These are phyloP conservation scores for Aphelocoma coerulescens DNA, from an alignment of 2,113 vertebrate genomes.

Conservation along the genomic window DNA sequence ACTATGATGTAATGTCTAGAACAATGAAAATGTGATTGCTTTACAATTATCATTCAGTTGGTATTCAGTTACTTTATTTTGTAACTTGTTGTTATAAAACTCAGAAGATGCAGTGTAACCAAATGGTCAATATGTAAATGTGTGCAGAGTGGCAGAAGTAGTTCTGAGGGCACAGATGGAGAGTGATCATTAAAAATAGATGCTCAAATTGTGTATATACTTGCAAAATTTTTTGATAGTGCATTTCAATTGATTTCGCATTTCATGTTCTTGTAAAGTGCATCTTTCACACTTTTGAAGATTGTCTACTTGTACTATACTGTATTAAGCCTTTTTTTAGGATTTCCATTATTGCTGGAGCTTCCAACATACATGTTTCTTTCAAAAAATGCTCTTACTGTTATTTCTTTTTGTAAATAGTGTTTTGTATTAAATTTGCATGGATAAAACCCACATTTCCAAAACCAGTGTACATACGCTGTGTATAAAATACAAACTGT, in stretches of 20 bases:
- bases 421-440: conserved; percentile 81
- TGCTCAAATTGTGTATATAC: conserved; percentile 42
- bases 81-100: background rate
- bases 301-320: conserved; percentile 46
- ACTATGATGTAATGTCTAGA: background rate
- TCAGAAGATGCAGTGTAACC: background rate
- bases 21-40: background rate
- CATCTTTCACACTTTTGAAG: background rate
- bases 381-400: conserved; percentile 45
- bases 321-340: conserved; percentile 33
- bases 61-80: background rate
- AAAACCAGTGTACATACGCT: conserved; percentile 78
- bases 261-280: conserved; percentile 41
- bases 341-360: conserved; percentile 58
- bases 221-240: background rate
- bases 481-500: conserved; percentile 79
- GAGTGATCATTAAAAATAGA: background rate
- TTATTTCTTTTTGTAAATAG: conserved; percentile 66
- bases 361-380: conserved; percentile 61
- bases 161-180: background rate
- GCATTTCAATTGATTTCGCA: conserved; percentile 24
- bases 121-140: background rate
- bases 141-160: background rate
- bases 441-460: conserved; percentile 69
- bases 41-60: background rate